Conservation (phyloP, 1,140 invertebrate species). For the Temnothorax nylanderi region DNA sequence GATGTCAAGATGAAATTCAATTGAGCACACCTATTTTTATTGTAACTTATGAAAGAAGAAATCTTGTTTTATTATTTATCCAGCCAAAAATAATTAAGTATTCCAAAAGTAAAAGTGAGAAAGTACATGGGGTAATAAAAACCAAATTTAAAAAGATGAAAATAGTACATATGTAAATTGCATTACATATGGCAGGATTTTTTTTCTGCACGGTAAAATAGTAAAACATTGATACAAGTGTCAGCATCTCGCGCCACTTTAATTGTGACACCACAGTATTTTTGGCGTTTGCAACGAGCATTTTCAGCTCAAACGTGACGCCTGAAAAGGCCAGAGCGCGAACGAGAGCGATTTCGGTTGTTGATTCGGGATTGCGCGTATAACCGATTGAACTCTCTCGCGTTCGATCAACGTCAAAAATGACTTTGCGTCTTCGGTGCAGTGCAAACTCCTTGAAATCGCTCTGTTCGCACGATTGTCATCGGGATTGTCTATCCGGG, state of each 20-base stretch:
- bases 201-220: neutral
- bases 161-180: neutral
- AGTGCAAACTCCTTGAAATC: constrained; percentile 46
- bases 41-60: neutral
- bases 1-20: neutral
- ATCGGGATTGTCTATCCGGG: constrained; percentile 25
- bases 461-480: constrained; percentile 27
- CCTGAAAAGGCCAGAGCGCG: constrained; percentile 18
- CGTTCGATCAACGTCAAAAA: constrained; percentile 44
- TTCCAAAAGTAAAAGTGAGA: neutral
- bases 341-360: constrained; percentile 10
- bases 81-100: neutral
- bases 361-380: constrained; percentile 11
- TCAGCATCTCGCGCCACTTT: constrained; percentile 13
- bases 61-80: neutral
- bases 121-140: neutral
- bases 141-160: neutral
- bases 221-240: neutral
- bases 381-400: constrained; percentile 16
- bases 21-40: neutral
- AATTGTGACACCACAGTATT: neutral
- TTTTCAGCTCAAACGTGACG: constrained; percentile 28
- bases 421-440: constrained; percentile 19
- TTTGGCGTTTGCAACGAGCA: constrained; percentile 14
- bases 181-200: neutral